phyloP scores from a whole-genome alignment of 2,113 vertebrate species.

The Phalacrocorax brasilianus region DNA sequence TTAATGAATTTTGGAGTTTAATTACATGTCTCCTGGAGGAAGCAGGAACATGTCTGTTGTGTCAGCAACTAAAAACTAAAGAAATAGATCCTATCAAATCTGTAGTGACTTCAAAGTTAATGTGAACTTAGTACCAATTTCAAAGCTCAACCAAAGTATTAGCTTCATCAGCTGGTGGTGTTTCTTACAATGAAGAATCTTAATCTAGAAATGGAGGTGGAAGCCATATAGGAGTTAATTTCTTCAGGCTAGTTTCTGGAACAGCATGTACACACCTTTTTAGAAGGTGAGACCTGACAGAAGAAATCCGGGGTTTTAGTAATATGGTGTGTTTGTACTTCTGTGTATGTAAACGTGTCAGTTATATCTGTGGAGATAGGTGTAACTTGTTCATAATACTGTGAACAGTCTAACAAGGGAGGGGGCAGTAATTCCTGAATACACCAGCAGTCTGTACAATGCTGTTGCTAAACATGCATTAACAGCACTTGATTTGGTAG shows the following conservation, averaged over 20 bases:
- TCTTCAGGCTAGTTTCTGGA: background rate
- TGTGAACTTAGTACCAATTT: background rate
- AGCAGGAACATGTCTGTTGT: background rate
- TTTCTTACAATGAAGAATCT: background rate
- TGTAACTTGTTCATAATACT: background rate
- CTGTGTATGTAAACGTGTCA: background rate
- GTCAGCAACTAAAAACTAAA: background rate
- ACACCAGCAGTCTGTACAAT: background rate
- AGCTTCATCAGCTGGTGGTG: background rate
- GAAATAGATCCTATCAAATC: background rate
- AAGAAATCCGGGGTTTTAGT: background rate
- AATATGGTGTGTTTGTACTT: background rate
- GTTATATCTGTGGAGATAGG: background rate
- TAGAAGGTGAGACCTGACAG: background rate
- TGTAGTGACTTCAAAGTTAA: background rate
- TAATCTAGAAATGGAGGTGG: background rate
- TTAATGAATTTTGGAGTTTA: constrained; percentile 9
- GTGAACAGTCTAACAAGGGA: background rate
- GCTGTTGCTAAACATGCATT: background rate
- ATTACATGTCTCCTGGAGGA: background rate
- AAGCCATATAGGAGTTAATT: background rate
- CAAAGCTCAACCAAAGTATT: background rate
- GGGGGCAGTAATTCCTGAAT: background rate
- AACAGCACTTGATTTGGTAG: background rate
- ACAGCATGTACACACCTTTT: background rate